A percentile compares a stretch with the other conserved stretches of the same genome.
phyloP scores from a whole-genome alignment of 2,113 vertebrate genomes.

The Isichthys henryi region DNA sequence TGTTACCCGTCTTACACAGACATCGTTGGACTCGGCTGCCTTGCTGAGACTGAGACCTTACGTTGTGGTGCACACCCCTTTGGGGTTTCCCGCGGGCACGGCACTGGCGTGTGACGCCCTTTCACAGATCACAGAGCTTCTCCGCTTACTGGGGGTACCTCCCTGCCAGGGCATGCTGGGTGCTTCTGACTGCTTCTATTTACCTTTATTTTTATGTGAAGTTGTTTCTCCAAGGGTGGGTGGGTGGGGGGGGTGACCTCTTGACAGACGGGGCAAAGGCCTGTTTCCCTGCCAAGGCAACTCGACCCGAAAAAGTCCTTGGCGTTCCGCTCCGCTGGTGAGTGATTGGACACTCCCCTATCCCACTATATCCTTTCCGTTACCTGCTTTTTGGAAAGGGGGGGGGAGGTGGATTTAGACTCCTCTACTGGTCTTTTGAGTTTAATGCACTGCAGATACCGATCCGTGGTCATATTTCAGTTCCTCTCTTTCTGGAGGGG shows the following conservation, averaged over 20 bases:
- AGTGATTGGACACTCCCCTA: neutral
- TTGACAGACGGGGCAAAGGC: neutral
- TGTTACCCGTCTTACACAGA: neutral
- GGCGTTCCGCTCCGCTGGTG: neutral
- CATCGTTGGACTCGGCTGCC: neutral
- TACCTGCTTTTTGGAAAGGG: neutral
- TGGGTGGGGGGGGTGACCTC: neutral
- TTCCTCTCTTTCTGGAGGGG: neutral
- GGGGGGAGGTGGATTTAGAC: neutral
- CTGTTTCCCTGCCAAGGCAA: neutral
- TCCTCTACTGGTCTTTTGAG: neutral
- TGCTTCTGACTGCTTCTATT: neutral
- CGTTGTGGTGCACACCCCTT: neutral
- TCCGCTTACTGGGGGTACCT: neutral
- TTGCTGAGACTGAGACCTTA: neutral
- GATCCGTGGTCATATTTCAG: neutral
- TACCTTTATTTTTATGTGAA: neutral
- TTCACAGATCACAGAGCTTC: neutral
- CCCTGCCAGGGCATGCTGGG: neutral
- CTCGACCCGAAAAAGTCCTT: neutral
- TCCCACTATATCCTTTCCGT: neutral
- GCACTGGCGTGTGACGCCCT: neutral
- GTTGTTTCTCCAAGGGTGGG: neutral
- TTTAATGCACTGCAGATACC: neutral
- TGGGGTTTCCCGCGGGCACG: neutral